Evolutionary conservation across 1,140 invertebrate genomes (phyloP), one percentile per base, ranked within the genome.

Genomic region (Drosophila albomicans): DNA sequence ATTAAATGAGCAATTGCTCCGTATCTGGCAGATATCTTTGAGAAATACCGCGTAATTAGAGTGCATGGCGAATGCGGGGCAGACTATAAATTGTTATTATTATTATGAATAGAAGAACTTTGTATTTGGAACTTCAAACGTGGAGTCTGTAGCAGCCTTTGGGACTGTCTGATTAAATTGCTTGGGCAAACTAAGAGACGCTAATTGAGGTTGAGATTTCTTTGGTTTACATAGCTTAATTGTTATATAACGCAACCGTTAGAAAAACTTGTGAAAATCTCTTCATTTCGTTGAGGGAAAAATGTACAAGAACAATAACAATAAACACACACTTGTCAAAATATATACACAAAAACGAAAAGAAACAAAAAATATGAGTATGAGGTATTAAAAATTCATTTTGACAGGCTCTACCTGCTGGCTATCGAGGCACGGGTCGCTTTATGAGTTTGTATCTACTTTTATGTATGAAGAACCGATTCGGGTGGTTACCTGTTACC

Each of bases 251-350:
- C 20, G 8, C 45, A 61, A 28, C 1, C 48, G 52, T 32, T 51
- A 13, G 41, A 43, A 67, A 25, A 89, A 88, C 75, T 78, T 81
- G 85, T 88, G 85, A 89, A 85, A 88, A 84, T 89, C 69, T 78
- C 80, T 80, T 80, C 63, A 80, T 75, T 68, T 68, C 41, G 35
- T 51, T 30, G 7, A 43, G 10, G 32, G 30, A 38, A 54, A 38
- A 38, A 15, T 7, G 25, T 28, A 54, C 52, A 38, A 45, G 13
- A 51, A 70, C 20, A 67, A 49, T 46, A 49, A 76, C 16, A 77
- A 82, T 68, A 69, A 62, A 76, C 77, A 88, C 61, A 43, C 75
- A 71, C 78, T 85, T 89, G 85, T 89, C 85, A 89, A 90, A 89
- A 89, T 90, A 89, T 56, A 54, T 38, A 64, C 5, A 67, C 5